Base-by-base conservation (phyloP, 2,888 invertebrate genomes). In the Chrysolina americana region DNA sequence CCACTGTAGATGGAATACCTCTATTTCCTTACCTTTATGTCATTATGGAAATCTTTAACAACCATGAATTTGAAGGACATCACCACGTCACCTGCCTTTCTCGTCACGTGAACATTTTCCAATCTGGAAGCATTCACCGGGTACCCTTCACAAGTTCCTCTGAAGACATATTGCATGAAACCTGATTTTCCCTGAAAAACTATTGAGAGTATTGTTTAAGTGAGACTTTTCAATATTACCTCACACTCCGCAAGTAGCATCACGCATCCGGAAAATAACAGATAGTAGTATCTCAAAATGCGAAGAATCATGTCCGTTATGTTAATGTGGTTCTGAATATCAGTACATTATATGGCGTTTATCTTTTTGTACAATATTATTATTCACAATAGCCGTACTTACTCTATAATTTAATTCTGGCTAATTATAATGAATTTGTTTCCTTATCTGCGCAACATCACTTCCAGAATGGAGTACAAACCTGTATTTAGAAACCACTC, bases 341-440 rank as follows among this genome's bases (percentile, higher is more conserved):
- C 53, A 53, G 53, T 21, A 21, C 53, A 53, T 53, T 53, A 53
- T 21, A 11, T 53, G 19, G 53, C 17, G 13, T 53, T 53, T 21
- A 53, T 53, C 53, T 53, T 53, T 53, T 53, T 21, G 23, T 53
- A 23, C 21, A 10, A 53, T 53, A 53, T 21, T 53, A 53, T 53
- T 53, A 21, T 19, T 53, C 53, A 53, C 53, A 53, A 53, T 53
- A 53, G 21, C 21, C 23, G 21, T 53, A 53, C 53, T 53, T 21
- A 53, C 53, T 53, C 19, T 53, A 21, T 53, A 53, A 53, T 53
- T 53, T 53, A 53, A 53, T 53, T 19, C 53, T 0, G 19, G 11
- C 53, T 53, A 53, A 53, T 53, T 53, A 53, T 53, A 53, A 53
- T 53, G 53, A 53, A 53, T 53, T 53, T 53, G 53, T 53, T 53